Percentiles rank a stretch among this genome's conserved stretches.
These are phyloP conservation scores for Herminia tarsipennalis DNA, from an alignment of 2,888 invertebrate genomes.

Conservation along the genomic window DNA sequence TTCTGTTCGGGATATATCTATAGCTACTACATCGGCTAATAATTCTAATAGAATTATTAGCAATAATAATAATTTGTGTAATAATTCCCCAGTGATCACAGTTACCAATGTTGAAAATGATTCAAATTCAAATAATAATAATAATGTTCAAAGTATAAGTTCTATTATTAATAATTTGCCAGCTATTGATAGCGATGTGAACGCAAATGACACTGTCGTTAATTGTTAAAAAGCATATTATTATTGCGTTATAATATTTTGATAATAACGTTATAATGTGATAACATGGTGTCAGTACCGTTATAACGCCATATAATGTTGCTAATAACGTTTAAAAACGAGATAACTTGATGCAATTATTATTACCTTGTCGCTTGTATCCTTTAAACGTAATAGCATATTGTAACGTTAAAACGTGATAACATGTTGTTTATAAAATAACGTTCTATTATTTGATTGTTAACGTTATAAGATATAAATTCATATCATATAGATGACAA, in stretches of 20 bases:
- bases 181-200: conserved; percentile 75
- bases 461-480: no score
- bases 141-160: conserved; percentile 45
- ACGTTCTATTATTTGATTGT: no score
- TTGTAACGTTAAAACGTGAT: no score
- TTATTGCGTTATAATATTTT: background rate
- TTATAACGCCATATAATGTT: no score
- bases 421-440: no score
- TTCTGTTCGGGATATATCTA: conserved; percentile 31
- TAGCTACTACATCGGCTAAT: conserved; percentile 19
- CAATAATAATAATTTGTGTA: conserved; percentile 12
- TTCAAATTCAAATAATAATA: conserved; percentile 24
- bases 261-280: no score
- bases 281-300: no score
- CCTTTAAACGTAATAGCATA: no score
- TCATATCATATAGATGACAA: no score
- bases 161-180: conserved; percentile 75
- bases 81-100: conserved; percentile 8
- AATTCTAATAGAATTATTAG: conserved; percentile 1
- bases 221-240: conserved; percentile 24
- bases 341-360: no score
- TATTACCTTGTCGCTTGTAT: no score
- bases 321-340: no score
- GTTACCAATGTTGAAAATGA: conserved; percentile 26
- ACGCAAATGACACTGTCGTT: conserved; percentile 62